Percentiles rank a stretch among this genome's conserved stretches.
These are phyloP conservation scores for Campopleginae sp. DNA, from an alignment of 2,888 invertebrate species.

Conservation along the genomic window DNA sequence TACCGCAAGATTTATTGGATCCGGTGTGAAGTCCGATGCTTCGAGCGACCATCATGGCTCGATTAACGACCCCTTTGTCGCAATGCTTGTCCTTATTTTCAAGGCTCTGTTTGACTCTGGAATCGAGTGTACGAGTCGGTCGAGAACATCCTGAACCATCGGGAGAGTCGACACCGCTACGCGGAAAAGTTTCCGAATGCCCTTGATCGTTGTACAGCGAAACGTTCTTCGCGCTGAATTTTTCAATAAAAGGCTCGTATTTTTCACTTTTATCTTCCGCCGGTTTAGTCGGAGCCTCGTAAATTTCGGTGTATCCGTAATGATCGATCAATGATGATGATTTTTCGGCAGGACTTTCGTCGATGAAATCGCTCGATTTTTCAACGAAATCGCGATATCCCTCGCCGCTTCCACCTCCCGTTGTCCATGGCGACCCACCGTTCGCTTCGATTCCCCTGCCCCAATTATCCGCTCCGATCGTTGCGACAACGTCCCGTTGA, in stretches of 20 bases:
- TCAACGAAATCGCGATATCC: constrained; percentile 75
- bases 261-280: constrained; percentile 72
- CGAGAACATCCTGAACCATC: constrained; percentile 77
- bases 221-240: constrained; percentile 66
- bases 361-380: constrained; percentile 77
- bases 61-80: constrained; percentile 82
- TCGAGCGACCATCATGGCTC: constrained; percentile 84
- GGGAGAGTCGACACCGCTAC: constrained; percentile 71
- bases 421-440: neutral
- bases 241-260: constrained; percentile 74
- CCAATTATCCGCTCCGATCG: constrained; percentile 21
- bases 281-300: constrained; percentile 72
- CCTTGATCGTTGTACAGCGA: constrained; percentile 39
- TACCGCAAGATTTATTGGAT: constrained; percentile 79
- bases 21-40: constrained; percentile 82
- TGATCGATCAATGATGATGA: constrained; percentile 69
- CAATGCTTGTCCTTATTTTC: constrained; percentile 78
- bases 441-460: neutral
- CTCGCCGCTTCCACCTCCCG: neutral
- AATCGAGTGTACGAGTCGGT: constrained; percentile 70
- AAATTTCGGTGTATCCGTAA: constrained; percentile 74
- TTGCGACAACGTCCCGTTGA: constrained; percentile 70
- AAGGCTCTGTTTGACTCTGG: constrained; percentile 14
- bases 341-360: constrained; percentile 67
- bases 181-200: constrained; percentile 24